phyloP scores from a whole-genome alignment of 2,113 vertebrate species.

The Toxostoma redivivum region DNA sequence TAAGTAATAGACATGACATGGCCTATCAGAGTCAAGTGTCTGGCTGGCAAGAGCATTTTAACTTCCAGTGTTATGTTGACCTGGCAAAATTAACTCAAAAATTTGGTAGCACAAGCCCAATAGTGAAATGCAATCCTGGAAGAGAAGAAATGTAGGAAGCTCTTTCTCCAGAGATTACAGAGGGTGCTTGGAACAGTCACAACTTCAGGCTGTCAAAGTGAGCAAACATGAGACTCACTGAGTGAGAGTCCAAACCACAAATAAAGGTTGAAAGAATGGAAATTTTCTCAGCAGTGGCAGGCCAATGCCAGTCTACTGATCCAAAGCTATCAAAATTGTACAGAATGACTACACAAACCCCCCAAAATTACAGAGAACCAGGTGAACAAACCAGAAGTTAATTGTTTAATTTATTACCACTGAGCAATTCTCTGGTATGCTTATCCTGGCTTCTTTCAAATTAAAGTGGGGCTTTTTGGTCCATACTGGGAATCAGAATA shows the following conservation, averaged over 20 bases:
- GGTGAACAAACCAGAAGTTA: slow-evolving; percentile 34
- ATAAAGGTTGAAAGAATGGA: neutral
- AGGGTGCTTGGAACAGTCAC: neutral
- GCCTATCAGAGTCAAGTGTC: neutral
- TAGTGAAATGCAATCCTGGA: neutral
- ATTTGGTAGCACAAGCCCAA: neutral
- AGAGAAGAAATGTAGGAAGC: neutral
- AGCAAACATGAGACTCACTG: neutral
- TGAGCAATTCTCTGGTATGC: neutral
- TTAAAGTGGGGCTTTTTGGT: neutral
- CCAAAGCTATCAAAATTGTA: neutral
- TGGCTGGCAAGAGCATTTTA: neutral
- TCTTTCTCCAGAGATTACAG: neutral
- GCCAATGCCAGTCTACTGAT: neutral
- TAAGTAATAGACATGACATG: neutral
- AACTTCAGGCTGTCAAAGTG: neutral
- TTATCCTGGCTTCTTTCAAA: neutral
- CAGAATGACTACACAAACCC: neutral
- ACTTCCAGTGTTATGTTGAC: neutral
- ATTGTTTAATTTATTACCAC: neutral
- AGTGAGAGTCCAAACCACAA: neutral
- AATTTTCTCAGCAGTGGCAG: neutral
- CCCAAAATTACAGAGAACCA: neutral
- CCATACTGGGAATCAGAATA: neutral
- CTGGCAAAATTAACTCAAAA: neutral